Percentiles rank a stretch among this genome's conserved stretches.
phyloP scores from a whole-genome alignment of 2,888 invertebrate species.

The Odontomyia ornata region DNA sequence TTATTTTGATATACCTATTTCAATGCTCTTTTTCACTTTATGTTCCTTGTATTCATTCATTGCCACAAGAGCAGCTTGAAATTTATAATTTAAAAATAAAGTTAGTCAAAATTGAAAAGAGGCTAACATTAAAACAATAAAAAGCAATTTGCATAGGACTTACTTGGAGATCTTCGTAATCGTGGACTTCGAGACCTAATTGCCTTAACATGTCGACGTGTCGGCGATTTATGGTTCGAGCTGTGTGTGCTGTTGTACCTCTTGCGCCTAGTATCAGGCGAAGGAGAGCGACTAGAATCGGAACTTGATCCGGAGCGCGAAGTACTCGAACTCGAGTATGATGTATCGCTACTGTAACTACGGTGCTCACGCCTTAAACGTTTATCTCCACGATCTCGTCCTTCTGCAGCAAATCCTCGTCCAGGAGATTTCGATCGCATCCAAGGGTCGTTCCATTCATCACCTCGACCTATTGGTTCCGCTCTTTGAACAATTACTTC shows the following conservation, averaged over 20 bases:
- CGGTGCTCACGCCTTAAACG: constrained; percentile 59
- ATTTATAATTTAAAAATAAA: not conserved
- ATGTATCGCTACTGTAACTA: constrained; percentile 63
- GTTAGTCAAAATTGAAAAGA: not conserved
- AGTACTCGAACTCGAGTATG: constrained; percentile 67
- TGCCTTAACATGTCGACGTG: constrained; percentile 56
- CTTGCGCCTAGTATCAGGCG: constrained; percentile 58
- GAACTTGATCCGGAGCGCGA: constrained; percentile 79
- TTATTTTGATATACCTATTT: constrained; percentile 45
- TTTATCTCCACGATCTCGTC: constrained; percentile 62
- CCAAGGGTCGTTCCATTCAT: constrained; percentile 98
- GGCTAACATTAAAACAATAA: not conserved
- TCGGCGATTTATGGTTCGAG: constrained; percentile 57
- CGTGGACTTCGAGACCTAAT: constrained; percentile 60
- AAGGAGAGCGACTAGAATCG: constrained; percentile 61
- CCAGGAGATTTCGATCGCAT: constrained; percentile 78
- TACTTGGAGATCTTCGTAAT: constrained; percentile 60
- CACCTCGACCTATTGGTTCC: constrained; percentile 69
- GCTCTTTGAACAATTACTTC: constrained; percentile 82
- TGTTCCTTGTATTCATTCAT: constrained; percentile 48
- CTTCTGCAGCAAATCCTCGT: constrained; percentile 55
- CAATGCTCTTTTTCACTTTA: constrained; percentile 47
- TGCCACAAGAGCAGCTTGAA: constrained; percentile 47
- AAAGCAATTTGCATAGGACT: constrained; percentile 47
- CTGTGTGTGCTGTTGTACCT: constrained; percentile 56